Evolutionary conservation across 1,140 invertebrate genomes (phyloP).

Genomic region (Drosophila miranda): DNA sequence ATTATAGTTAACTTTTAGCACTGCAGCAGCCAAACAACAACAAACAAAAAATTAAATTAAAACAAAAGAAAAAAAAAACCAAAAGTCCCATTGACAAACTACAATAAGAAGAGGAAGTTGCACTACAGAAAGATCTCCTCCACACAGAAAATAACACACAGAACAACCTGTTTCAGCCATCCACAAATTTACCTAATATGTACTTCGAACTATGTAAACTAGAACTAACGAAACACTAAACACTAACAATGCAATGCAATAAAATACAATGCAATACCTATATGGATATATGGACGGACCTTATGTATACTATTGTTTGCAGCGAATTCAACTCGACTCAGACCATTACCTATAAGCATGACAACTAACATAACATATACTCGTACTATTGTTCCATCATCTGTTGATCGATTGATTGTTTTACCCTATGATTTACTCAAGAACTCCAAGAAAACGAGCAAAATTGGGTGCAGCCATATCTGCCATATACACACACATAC

Average conservation of each 20-base stretch:
- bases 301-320: constrained; percentile 55
- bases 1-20: constrained; percentile 40
- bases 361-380: constrained; percentile 7
- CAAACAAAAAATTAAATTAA: neutral
- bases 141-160: constrained; percentile 31
- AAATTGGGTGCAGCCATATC: no score
- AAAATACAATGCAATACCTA: constrained; percentile 6
- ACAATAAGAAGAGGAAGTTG: constrained; percentile 33
- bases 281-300: constrained; percentile 12
- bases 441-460: no score
- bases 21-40: constrained; percentile 33
- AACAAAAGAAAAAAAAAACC: constrained; percentile 7
- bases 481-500: no score
- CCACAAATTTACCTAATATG: constrained; percentile 67
- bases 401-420: constrained; percentile 30
- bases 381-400: constrained; percentile 9
- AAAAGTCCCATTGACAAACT: constrained; percentile 28
- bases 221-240: neutral
- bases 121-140: constrained; percentile 17
- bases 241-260: constrained; percentile 12
- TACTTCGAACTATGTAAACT: constrained; percentile 17
- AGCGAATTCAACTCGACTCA: constrained; percentile 42
- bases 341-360: constrained; percentile 29
- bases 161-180: constrained; percentile 47
- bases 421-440: constrained; percentile 2